Base-by-base conservation (phyloP, 35 echinoderm and acorn worm species). In the Anneissia japonica region DNA sequence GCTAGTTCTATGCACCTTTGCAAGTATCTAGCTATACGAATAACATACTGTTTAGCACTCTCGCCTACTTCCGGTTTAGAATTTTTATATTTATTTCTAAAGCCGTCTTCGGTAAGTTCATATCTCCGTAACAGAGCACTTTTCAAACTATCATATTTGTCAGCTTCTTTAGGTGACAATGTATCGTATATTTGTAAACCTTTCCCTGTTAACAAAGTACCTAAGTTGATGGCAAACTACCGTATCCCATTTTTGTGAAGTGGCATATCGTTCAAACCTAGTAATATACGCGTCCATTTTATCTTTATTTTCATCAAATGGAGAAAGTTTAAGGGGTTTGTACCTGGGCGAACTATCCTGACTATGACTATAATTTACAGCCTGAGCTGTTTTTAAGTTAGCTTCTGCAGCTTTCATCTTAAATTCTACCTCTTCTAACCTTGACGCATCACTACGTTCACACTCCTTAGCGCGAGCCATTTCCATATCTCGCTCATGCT, bases 151-250 rank as follows among this genome's bases (percentile, higher is more conserved):
- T 40, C 34, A 46, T 86, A 77, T 38, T 86, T 46, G 19, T 43
- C 37, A 1, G 84, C 84, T 17, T 86, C 84, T 29, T 86, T 35
- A 28, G 39, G 32, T 23, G 17, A 31, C 4, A 45, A 23, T 7
- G 28, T 56, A 6, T 51, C 46, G 39, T 88, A 80, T 19, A 45
- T 39, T n/a, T 19, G 30, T 33, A 80, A 73, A 34, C 77, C 86
- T 38, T 88, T 88, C 36, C 86, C 87, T 75, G 37, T 40, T 31
- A 89, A 83, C 38, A 89, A 76, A 32, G 87, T 45, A 75, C 80
- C 83, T 19, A 89, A 14, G 34, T 82, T 75, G 34, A 43, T 40
- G 31, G 75, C 74, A 82, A 72, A 85, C 31, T 21, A 26, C 23
- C 45, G 43, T 35, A 12, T 77, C 36, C 76, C 86, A 87, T 9